phyloP scores from a whole-genome alignment of 2,888 invertebrate genomes.

The Lydus trimaculatus region DNA sequence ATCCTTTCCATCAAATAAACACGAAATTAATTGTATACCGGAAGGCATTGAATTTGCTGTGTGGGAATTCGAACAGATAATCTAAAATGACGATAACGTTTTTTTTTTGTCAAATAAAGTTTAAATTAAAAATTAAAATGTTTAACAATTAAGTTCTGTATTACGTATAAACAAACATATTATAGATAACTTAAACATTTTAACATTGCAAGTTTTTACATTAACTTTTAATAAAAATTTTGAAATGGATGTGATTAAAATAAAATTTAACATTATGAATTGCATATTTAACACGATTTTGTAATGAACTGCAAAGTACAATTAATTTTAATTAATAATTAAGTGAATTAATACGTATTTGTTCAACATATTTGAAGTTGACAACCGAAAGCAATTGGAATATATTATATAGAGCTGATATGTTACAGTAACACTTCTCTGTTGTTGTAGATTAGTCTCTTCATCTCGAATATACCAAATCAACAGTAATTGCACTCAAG shows the following conservation, averaged over 20 bases:
- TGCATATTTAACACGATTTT: constrained; percentile 4
- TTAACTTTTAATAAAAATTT: neutral
- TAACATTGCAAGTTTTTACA: constrained; percentile 12
- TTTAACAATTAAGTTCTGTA: neutral
- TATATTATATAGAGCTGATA: constrained; percentile 20
- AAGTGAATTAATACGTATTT: constrained; percentile 17
- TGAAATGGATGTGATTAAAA: neutral
- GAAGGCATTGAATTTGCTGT: constrained; percentile 25
- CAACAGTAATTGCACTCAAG: constrained; percentile 17
- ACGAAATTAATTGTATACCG: constrained; percentile 28
- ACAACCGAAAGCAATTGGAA: constrained; percentile 25
- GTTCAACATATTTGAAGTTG: constrained; percentile 29
- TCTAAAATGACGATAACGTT: constrained; percentile 12
- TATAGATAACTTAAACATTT: neutral
- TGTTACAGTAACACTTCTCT: constrained; percentile 21
- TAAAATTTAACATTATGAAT: neutral
- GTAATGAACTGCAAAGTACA: neutral
- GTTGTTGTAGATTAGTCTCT: constrained; percentile 22
- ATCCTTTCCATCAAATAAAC: constrained; percentile 30
- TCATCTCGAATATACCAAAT: constrained; percentile 26
- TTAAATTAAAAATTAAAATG: neutral
- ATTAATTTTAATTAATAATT: constrained; percentile 26
- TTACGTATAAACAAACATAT: constrained; percentile 9
- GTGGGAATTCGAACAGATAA: constrained; percentile 28
- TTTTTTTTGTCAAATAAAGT: constrained; percentile 16